These are phyloP conservation scores for Rhinella marina DNA, from an alignment of 2,797 vertebrate species.

Conservation along the genomic window DNA sequence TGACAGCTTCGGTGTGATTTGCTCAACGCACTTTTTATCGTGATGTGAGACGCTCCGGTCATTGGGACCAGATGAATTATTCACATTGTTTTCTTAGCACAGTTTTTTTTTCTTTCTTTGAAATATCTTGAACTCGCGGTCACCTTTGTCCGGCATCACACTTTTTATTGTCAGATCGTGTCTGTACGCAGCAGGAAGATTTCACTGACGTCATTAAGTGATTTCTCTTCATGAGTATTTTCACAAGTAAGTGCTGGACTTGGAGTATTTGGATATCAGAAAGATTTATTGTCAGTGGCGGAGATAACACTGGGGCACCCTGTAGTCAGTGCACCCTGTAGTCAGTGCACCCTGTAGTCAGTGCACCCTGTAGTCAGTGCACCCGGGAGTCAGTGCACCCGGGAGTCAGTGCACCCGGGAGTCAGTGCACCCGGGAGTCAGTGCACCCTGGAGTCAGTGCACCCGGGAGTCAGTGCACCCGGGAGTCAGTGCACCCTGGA, in stretches of 20 bases:
- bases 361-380: no score
- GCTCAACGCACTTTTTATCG: no score
- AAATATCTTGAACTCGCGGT: not conserved
- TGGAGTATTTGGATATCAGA: not conserved
- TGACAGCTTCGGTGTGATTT: no score
- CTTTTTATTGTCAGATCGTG: not conserved
- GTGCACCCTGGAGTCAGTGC: no score
- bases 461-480: no score
- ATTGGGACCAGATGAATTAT: not conserved
- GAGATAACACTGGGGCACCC: not conserved
- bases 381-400: no score
- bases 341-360: no score
- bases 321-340: no score
- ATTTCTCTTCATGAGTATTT: not conserved
- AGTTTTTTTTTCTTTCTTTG: not conserved
- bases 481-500: no score
- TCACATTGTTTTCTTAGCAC: not conserved
- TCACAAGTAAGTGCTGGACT: not conserved
- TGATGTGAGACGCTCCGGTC: not conserved
- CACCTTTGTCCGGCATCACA: not conserved
- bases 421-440: no score
- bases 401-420: no score
- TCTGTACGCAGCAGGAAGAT: not conserved
- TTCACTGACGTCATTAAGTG: not conserved
- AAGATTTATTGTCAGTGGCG: not conserved